These are phyloP conservation scores for Hydrotaea diabolus DNA, from an alignment of 2,888 invertebrate genomes.

Conservation along the genomic window DNA sequence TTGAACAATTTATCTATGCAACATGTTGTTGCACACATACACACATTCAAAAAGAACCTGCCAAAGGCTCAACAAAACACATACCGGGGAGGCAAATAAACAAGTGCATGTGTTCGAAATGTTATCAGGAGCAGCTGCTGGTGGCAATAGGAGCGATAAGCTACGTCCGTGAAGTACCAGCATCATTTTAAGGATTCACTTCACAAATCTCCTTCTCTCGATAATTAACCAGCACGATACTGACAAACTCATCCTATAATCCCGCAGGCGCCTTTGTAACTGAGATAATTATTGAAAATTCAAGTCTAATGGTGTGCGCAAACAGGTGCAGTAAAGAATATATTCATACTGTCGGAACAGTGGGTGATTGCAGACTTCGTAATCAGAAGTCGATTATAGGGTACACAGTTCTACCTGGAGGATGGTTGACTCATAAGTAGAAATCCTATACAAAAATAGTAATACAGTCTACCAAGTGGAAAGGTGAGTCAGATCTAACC, in stretches of 20 bases:
- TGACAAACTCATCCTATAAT: slow-evolving; percentile 7
- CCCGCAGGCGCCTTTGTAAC: slow-evolving; percentile 24
- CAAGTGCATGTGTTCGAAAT: background rate
- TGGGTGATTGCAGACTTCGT: slow-evolving; percentile 38
- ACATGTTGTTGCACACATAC: no score
- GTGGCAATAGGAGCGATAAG: slow-evolving; percentile 34
- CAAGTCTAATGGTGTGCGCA: background rate
- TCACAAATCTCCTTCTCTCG: slow-evolving; percentile 28
- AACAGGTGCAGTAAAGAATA: slow-evolving; percentile 25
- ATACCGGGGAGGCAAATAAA: background rate
- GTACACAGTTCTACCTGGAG: no score
- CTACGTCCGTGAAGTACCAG: slow-evolving; percentile 30
- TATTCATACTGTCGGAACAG: slow-evolving; percentile 24
- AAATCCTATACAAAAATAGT: no score
- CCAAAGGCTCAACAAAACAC: background rate
- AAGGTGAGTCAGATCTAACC: no score
- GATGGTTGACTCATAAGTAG: no score
- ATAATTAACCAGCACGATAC: slow-evolving; percentile 57
- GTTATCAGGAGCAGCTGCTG: slow-evolving; percentile 48
- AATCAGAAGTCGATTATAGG: no score
- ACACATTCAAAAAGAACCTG: background rate
- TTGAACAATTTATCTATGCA: no score
- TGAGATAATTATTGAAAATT: slow-evolving; percentile 31
- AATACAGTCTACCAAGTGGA: no score
- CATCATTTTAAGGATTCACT: slow-evolving; percentile 15